Conservation (phyloP, 2,797 vertebrate species). For the Dendrocincla tyrannina region DNA sequence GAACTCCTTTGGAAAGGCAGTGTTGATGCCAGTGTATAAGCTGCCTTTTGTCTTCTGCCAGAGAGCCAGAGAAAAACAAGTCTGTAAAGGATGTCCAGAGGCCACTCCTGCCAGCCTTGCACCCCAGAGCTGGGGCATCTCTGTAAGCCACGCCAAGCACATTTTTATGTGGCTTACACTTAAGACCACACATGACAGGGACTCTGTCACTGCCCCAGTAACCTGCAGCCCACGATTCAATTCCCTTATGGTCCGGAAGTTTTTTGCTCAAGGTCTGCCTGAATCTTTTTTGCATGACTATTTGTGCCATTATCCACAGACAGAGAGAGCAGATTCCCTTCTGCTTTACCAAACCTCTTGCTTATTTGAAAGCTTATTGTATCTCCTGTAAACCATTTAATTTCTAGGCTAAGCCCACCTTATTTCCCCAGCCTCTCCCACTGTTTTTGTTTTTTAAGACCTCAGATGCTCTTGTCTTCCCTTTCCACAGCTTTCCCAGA, state of each 20-base stretch:
- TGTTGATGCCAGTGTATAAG: not conserved
- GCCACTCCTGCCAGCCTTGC: not conserved
- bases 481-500: not conserved
- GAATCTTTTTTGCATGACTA: not conserved
- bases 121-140: not conserved
- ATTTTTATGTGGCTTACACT: not conserved
- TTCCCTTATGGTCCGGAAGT: not conserved
- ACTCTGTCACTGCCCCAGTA: not conserved
- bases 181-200: not conserved
- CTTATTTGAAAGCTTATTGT: not conserved
- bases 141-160: not conserved
- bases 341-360: not conserved
- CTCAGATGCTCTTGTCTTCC: not conserved
- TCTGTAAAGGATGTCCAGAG: not conserved
- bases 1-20: not conserved
- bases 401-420: not conserved
- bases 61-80: not conserved
- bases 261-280: not conserved
- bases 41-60: not conserved
- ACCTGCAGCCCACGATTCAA: not conserved
- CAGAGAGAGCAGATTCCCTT: not conserved
- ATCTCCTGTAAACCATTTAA: not conserved
- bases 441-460: not conserved
- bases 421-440: not conserved
- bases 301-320: not conserved